These are phyloP conservation scores for Drosophila melanosoma DNA, from an alignment of 2,888 invertebrate species.

Conservation along the genomic window DNA sequence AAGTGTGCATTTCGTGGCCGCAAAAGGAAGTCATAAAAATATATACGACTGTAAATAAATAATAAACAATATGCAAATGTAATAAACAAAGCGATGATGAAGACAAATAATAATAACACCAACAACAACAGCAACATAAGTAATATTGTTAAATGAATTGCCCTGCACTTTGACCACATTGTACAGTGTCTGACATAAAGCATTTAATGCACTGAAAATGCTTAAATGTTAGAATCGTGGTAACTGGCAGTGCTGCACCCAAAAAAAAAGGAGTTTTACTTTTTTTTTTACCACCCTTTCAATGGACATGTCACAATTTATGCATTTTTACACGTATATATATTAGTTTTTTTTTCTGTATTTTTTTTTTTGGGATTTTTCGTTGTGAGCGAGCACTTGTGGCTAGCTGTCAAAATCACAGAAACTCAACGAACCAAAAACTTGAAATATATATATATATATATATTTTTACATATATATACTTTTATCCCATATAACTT, in stretches of 20 bases:
- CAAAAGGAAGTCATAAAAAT: conserved; percentile 72
- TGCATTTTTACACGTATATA: conserved; percentile 48
- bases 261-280: conserved; percentile 10
- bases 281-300: conserved; percentile 33
- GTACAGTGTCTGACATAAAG: conserved; percentile 27
- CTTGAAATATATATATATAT: conserved; percentile 54
- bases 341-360: conserved; percentile 23
- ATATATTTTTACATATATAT: conserved; percentile 21
- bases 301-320: conserved; percentile 54
- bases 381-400: conserved; percentile 51
- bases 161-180: conserved; percentile 69
- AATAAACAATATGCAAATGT: conserved; percentile 80
- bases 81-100: conserved; percentile 73
- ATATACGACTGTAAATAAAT: conserved; percentile 74
- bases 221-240: conserved; percentile 29
- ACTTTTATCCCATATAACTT: conserved; percentile 50
- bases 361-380: conserved; percentile 21
- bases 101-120: conserved; percentile 41
- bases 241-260: conserved; percentile 17
- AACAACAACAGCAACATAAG: conserved; percentile 11
- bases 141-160: conserved; percentile 57
- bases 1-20: conserved; percentile 37
- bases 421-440: conserved; percentile 77
- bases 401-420: conserved; percentile 75
- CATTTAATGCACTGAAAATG: conserved; percentile 45